phyloP scores from a whole-genome alignment of 2,113 vertebrate genomes.

The Oreochromis aureus region DNA sequence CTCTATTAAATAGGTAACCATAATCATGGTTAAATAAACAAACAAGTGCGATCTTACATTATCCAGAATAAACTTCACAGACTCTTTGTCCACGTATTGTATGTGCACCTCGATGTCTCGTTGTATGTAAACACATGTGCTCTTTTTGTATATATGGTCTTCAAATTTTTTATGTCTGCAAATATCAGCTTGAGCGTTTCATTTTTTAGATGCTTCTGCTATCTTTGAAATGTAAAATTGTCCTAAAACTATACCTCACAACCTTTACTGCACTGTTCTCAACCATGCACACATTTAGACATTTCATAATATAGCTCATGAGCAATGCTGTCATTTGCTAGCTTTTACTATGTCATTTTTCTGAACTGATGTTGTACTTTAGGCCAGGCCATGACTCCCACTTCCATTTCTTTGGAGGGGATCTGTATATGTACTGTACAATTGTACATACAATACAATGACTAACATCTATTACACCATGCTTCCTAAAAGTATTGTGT shows the following conservation, averaged over 20 bases:
- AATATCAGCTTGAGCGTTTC: neutral
- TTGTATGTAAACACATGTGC: neutral
- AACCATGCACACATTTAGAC: neutral
- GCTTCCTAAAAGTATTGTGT: neutral
- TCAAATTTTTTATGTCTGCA: neutral
- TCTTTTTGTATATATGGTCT: neutral
- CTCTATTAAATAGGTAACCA: neutral
- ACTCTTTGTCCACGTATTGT: neutral
- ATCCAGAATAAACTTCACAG: neutral
- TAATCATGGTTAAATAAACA: neutral
- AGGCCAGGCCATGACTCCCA: neutral
- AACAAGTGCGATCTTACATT: neutral
- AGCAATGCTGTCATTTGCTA: neutral
- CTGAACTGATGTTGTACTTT: neutral
- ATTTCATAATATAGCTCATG: neutral
- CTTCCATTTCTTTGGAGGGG: neutral
- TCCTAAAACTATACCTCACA: neutral
- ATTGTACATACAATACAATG: neutral
- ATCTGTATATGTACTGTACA: neutral
- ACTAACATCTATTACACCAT: neutral
- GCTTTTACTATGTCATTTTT: neutral
- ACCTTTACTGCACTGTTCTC: neutral
- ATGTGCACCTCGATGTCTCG: neutral
- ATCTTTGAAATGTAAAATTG: neutral
- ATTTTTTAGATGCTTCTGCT: neutral